Evolutionary conservation across 2,888 invertebrate genomes (phyloP).

Genomic region (Monoplex corrugatus): DNA sequence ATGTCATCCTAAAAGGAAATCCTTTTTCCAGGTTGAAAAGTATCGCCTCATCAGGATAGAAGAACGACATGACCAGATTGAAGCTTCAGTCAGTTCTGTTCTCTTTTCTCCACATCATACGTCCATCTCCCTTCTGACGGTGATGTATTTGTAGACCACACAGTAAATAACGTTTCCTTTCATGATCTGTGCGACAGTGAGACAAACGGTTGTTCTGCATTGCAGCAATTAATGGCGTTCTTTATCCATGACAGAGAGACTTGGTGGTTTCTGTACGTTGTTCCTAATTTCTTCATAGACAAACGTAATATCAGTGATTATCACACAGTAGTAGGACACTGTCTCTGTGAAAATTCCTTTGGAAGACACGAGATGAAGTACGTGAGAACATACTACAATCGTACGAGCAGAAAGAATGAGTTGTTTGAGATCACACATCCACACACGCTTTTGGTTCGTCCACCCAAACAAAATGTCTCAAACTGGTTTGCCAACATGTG

Average conservation of each 20-base stretch:
- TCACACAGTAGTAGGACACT: neutral
- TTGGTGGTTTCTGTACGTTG: neutral
- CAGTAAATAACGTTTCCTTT: conserved; percentile 1
- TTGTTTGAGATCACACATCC: conserved; percentile 38
- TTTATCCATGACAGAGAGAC: neutral
- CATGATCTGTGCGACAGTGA: neutral
- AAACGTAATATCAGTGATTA: neutral
- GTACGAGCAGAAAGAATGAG: neutral
- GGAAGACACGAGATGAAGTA: conserved; percentile 28
- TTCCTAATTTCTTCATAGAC: neutral
- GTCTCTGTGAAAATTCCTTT: conserved; percentile 40
- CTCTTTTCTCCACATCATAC: conserved; percentile 37
- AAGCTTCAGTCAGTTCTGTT: conserved; percentile 11
- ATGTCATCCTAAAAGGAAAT: neutral
- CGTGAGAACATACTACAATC: conserved; percentile 30
- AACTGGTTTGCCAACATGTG: neutral
- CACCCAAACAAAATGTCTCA: neutral
- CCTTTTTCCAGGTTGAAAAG: conserved; percentile 32
- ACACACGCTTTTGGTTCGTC: conserved; percentile 29
- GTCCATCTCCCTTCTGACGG: conserved; percentile 24
- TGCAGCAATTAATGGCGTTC: neutral
- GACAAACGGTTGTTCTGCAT: conserved; percentile 16
- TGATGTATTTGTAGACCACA: conserved; percentile 21
- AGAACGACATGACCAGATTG: conserved; percentile 25
- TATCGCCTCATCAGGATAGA: conserved; percentile 37